Base-by-base conservation (phyloP, 1,140 invertebrate species). In the Planococcus citri region DNA sequence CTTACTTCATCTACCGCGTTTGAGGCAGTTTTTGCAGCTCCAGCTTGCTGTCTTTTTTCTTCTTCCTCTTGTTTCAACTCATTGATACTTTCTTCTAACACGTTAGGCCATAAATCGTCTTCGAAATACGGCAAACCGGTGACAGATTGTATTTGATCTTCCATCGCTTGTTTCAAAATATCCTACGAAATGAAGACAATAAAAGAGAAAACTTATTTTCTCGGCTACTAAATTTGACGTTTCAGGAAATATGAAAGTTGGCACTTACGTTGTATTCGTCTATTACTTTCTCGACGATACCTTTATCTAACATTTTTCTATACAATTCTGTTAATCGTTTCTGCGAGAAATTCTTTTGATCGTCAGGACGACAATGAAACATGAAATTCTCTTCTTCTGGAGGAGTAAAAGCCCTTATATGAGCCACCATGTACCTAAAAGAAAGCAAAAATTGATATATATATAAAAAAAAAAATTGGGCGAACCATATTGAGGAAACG, bases 311-410 rank as follows among this genome's bases (percentile, higher is more conserved):
- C 97, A 99, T 99, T 81, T 97, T 99, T 81, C 98, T 98, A 80
- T 99, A 99, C 97, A 97, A 99, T 76, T 99, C 97, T 80, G 98
- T 96, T 73, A 99, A 82, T 78, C 96, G 85, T 81, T 99, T 99
- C 60, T 97, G 97, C 29, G 97, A 97, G 77, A 99, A n/a, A n/a
- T n/a, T 99, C 80, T 97, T 99, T 81, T 99, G 97, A 81, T 99
- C 97, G 71, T 87, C 84, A 60, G 97, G 97, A 86, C 99, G 97
- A 80, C 96, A 99, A 80, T 99, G 97, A 81, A 99, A 99, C 74
- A 99, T 99, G 79, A 99, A 99, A 80, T 99, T 97, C 79, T 99
- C 97, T 64, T 97, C 97, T 85, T 99, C 97, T 37, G 94, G 97
- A 1, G 97, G 97, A 61, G 97, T 97, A 83, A 97, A 99, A 0